A percentile compares a stretch with the other conserved stretches of the same genome.
phyloP scores from a whole-genome alignment of 1,140 invertebrate species.

The Camponotus vicinus region DNA sequence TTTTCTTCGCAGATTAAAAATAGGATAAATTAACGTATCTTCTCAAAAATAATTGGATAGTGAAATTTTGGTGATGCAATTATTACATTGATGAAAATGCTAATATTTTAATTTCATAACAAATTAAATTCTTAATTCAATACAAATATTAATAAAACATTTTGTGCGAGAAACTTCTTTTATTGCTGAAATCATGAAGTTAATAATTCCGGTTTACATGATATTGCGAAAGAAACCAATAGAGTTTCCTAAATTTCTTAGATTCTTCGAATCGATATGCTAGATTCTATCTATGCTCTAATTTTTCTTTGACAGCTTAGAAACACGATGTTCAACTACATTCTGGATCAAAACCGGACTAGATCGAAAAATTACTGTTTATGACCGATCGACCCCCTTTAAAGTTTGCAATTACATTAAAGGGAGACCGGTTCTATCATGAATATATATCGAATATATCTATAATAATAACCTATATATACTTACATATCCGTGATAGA shows the following conservation, averaged over 20 bases:
- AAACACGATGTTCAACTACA: neutral
- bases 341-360: constrained; percentile 48
- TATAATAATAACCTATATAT: neutral
- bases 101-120: neutral
- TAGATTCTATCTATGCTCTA: neutral
- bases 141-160: constrained; percentile 9
- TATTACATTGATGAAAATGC: no score
- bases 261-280: neutral
- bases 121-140: neutral
- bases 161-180: neutral
- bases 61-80: neutral
- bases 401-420: constrained; percentile 2
- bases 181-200: neutral
- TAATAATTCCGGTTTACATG: neutral
- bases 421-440: constrained; percentile 44
- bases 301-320: constrained; percentile 24
- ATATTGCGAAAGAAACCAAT: neutral
- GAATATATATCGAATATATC: neutral
- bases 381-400: constrained; percentile 55
- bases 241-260: constrained; percentile 29
- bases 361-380: constrained; percentile 48
- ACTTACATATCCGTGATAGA: no score
- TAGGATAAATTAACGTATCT: neutral
- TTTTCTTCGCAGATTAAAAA: neutral
- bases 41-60: neutral